phyloP scores from a whole-genome alignment of 2,113 vertebrate genomes.

The Scomber scombrus region DNA sequence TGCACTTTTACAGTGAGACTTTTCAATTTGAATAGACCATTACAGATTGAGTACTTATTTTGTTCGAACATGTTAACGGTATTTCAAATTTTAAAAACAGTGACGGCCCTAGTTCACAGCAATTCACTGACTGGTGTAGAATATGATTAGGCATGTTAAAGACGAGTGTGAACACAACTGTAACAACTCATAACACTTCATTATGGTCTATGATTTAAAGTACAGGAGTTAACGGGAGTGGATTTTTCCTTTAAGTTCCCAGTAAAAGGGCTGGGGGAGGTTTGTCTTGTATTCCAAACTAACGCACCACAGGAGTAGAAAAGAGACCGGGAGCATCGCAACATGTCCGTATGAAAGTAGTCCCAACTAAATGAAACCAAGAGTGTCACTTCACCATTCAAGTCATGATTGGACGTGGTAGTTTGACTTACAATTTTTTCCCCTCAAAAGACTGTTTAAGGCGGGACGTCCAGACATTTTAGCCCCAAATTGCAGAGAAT shows the following conservation, averaged over 20 bases:
- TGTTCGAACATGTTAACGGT: background rate
- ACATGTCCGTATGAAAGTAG: constrained; percentile 48
- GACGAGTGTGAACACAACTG: background rate
- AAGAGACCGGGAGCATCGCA: constrained; percentile 1
- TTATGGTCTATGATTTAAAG: background rate
- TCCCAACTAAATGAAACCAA: constrained; percentile 44
- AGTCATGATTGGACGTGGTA: background rate
- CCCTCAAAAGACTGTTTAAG: constrained; percentile 54
- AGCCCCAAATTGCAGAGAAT: constrained; percentile 5
- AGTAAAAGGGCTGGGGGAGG: constrained; percentile 33
- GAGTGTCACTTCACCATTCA: constrained; percentile 3
- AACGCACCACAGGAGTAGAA: background rate
- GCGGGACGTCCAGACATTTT: constrained; percentile 66
- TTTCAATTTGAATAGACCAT: background rate
- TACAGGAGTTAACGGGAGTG: constrained; percentile 11
- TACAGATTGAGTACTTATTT: background rate
- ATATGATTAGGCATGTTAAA: too few relatives aligned
- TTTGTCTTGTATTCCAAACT: constrained; percentile 14
- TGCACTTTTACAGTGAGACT: background rate
- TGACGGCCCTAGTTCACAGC: background rate
- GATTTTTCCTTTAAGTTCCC: constrained; percentile 30
- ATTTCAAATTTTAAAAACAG: background rate
- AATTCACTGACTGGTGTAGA: background rate
- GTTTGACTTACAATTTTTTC: background rate
- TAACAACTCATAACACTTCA: background rate